Evolutionary conservation across 2,113 vertebrate species (phyloP), one percentile per base, ranked within the genome.

Genomic region (Solenodon paradoxus): DNA sequence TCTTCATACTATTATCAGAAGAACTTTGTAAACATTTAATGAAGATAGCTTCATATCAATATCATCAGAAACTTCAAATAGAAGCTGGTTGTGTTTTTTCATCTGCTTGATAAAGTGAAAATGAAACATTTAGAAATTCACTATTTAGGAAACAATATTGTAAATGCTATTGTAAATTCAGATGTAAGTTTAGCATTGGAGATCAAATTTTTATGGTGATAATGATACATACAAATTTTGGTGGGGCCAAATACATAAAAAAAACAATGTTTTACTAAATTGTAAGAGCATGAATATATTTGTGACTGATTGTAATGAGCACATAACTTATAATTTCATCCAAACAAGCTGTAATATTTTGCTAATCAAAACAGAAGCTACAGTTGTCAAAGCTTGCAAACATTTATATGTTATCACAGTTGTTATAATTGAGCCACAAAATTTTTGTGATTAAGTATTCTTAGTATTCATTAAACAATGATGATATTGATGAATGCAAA

Each of bases 271-370:
- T 49, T 90, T 71, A 66, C 30, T 88, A 80, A 95, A 47, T 68
- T 75, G 59, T 66, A 30, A 94, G 61, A 53, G 17, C 47, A 85
- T 75, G 71, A 80, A 68, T 53, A 49, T 28, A 71, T 7, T 66
- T 66, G 32, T 91, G 47, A 55, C 45, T 79, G 49, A 64, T 68
- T 87, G 11, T 20, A 24, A 90, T 47, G 15, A 30, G 75, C 20
- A 12, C 17, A 72, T 26, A 59, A 80, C 85, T 51, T 88, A 49
- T 75, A 57, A 38, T 77, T 80, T 90, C 24, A 80, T 69, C 32
- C 45, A 95, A 89, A 93, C 5, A 93, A 79, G 28, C 10, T 87
- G 7, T 24, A 95, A 30, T 55, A 83, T 55, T 92, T 92, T 94
- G 59, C 26, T 89, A 83, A 95, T 77, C 30, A 78, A 83, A 87